Percentiles rank a stretch among this genome's conserved stretches.
These are phyloP conservation scores for Ennomos erosarius DNA, from an alignment of 2,888 invertebrate species.

Conservation along the genomic window DNA sequence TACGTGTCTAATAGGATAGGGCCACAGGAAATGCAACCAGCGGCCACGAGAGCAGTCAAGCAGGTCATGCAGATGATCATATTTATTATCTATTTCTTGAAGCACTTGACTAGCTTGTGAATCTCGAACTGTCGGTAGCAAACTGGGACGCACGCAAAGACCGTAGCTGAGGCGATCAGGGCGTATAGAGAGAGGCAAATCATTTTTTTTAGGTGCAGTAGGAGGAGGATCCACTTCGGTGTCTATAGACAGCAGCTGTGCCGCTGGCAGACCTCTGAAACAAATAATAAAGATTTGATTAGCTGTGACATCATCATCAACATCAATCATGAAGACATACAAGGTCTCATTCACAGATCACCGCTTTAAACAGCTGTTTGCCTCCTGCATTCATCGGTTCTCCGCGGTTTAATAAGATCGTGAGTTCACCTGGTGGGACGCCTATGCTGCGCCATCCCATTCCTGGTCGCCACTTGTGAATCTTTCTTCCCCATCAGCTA, in stretches of 20 bases:
- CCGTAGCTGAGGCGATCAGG: conserved; percentile 69
- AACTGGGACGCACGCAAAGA: conserved; percentile 73
- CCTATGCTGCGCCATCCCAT: too few relatives aligned
- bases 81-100: conserved; percentile 53
- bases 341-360: too few relatives aligned
- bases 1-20: conserved; percentile 58
- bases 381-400: too few relatives aligned
- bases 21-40: conserved; percentile 57
- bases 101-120: conserved; percentile 63
- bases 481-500: too few relatives aligned
- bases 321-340: too few relatives aligned
- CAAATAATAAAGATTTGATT: conserved; percentile 3
- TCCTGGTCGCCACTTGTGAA: too few relatives aligned
- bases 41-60: conserved; percentile 57
- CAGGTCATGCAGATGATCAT: conserved; percentile 66
- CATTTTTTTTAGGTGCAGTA: conserved; percentile 57
- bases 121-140: conserved; percentile 66
- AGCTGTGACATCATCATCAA: neutral
- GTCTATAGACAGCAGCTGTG: conserved; percentile 15
- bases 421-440: too few relatives aligned
- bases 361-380: too few relatives aligned
- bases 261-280: conserved; percentile 26
- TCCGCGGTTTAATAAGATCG: too few relatives aligned
- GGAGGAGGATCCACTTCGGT: conserved; percentile 10
- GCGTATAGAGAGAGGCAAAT: conserved; percentile 76